Percentiles rank a stretch among this genome's conserved stretches.
These are phyloP conservation scores for Procavia capensis DNA, from an alignment of 2,113 vertebrate genomes.

Conservation along the genomic window DNA sequence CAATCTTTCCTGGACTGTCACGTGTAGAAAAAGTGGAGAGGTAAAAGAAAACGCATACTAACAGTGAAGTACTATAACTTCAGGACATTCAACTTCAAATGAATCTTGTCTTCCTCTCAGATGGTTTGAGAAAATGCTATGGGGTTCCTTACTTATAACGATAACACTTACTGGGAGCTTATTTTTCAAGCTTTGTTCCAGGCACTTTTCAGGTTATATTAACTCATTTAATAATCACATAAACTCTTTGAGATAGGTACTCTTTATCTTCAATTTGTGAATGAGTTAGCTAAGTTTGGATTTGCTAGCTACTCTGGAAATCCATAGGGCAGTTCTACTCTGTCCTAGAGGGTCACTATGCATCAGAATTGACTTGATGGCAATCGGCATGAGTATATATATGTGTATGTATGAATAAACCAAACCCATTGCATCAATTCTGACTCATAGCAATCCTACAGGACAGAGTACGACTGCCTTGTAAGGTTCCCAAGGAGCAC, in stretches of 20 bases:
- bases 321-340: no score
- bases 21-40: not conserved
- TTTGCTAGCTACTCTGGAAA: no score
- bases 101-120: not conserved
- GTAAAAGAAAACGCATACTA: not conserved
- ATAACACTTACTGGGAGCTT: not conserved
- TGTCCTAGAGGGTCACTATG: no score
- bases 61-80: not conserved
- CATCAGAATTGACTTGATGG: no score
- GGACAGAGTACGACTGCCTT: no score
- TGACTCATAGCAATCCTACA: no score
- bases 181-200: not conserved
- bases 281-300: not conserved
- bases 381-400: no score
- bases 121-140: conserved; percentile 5
- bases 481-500: no score
- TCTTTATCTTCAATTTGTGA: not conserved
- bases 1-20: not conserved
- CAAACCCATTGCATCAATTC: no score
- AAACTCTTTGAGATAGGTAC: not conserved
- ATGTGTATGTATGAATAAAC: no score
- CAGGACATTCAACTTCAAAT: not conserved
- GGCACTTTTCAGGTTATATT: not conserved
- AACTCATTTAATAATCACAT: not conserved
- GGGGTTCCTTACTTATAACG: not conserved